phyloP scores from a whole-genome alignment of 1,140 invertebrate genomes.

The Hylaeus anthracinus region DNA sequence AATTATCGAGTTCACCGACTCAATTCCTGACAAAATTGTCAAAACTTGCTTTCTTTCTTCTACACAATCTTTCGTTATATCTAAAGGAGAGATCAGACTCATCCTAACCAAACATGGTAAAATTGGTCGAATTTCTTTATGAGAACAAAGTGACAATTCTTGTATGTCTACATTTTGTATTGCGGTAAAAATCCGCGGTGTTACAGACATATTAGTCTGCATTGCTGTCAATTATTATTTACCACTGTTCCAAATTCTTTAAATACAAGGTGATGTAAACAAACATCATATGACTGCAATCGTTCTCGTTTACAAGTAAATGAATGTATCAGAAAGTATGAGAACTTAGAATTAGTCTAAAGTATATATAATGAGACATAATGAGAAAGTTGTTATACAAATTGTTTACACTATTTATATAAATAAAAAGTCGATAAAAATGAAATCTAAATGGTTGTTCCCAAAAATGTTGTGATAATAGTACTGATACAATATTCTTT shows the following conservation, averaged over 20 bases:
- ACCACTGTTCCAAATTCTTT: not conserved
- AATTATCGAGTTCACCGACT: slow-evolving; percentile 96
- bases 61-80: slow-evolving; percentile 91
- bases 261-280: not conserved
- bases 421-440: too few species aligned
- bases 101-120: slow-evolving; percentile 95
- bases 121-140: slow-evolving; percentile 91
- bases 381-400: too few species aligned
- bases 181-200: slow-evolving; percentile 86
- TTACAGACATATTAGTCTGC: slow-evolving; percentile 78
- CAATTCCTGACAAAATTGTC: slow-evolving; percentile 93
- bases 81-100: slow-evolving; percentile 93
- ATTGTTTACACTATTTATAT: too few species aligned
- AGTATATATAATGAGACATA: too few species aligned
- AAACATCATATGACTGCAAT: not conserved
- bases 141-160: slow-evolving; percentile 85
- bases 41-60: slow-evolving; percentile 93
- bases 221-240: slow-evolving; percentile 51
- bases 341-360: too few species aligned
- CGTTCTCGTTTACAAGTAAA: too few species aligned
- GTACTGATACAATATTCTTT: too few species aligned
- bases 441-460: too few species aligned
- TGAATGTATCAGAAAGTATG: too few species aligned
- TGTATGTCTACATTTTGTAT: slow-evolving; percentile 90
- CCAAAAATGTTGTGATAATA: too few species aligned